Percentiles rank a stretch among this genome's conserved stretches.
Conservation (phyloP, 2,888 invertebrate species). For the Leucoptera coffeella region DNA sequence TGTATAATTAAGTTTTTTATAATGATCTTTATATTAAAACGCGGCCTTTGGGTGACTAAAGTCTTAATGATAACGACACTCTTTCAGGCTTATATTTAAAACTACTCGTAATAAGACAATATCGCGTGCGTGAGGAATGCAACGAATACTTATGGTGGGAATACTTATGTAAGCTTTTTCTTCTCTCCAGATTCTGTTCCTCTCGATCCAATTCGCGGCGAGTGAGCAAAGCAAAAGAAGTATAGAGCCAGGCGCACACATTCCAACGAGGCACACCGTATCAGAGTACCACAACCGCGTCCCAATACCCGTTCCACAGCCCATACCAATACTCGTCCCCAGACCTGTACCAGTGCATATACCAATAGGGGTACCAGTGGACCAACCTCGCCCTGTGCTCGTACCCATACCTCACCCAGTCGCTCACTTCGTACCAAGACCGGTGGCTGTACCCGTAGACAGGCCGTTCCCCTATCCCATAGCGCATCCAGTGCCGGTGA, state of each 20-base stretch:
- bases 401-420: slow-evolving; percentile 35
- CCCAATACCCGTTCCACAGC: slow-evolving; percentile 45
- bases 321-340: slow-evolving; percentile 41
- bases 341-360: slow-evolving; percentile 42
- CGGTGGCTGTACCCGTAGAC: slow-evolving; percentile 40
- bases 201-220: slow-evolving; percentile 9
- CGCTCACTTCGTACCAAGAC: slow-evolving; percentile 27
- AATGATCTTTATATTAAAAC: too few species aligned
- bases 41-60: too few species aligned
- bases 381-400: slow-evolving; percentile 23
- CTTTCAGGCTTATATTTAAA: too few species aligned
- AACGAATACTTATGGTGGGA: too few species aligned
- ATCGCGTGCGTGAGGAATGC: too few species aligned
- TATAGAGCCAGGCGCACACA: too few species aligned
- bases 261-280: slow-evolving; percentile 28
- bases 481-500: slow-evolving; percentile 45
- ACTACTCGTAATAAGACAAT: too few species aligned
- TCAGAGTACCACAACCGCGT: slow-evolving; percentile 42
- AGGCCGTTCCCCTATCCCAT: slow-evolving; percentile 50
- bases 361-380: slow-evolving; percentile 36
- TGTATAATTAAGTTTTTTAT: too few species aligned
- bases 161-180: too few species aligned
- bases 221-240: slow-evolving; percentile 7
- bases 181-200: slow-evolving; percentile 17
- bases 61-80: too few species aligned